Base-by-base conservation (phyloP, 2,888 invertebrate genomes). In the Polymixis lichenea region DNA sequence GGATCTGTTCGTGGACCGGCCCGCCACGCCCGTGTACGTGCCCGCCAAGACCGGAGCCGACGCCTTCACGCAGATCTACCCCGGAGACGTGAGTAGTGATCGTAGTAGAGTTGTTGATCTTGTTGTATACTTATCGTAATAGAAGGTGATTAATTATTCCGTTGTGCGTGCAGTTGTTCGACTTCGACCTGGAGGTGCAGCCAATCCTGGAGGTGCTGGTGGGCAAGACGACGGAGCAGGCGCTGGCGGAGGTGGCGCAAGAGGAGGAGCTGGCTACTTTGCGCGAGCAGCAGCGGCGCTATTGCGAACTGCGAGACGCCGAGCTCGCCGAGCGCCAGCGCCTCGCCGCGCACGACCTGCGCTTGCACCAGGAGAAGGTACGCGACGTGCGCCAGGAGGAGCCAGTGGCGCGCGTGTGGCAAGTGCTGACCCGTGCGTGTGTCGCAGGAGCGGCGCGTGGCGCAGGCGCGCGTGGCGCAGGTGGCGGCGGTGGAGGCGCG, bases 171-270 rank as follows among this genome's bases (percentile, higher is more conserved):
- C 92, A 98, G 98, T 96, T 99, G 75, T 99, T 99, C 95, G 98
- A 99, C 96, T 99, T 99, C 95, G 99, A 99, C 94, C 95, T 97
- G 90, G 99, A 99, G 95, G 99, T 99, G 72, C 98, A 98, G 93
- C 99, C 99, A 3, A 98, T 99, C 84, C 97, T 99, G 82, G 99
- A 99, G 94, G 98, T 98, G 69, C 96, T 99, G 80, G 98, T 99
- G 64, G 99, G 99, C 72, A 98, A 98, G 94, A 98, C 98, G 79
- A 97, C 99, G 78, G 98, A 99, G 93, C 99, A 99, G 96, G 98
- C 99, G 66, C 96, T 99, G 87, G 97, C 98, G 22, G 99, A 99
- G 94, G 98, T 99, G 56, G 97, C 99, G 87, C 99, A 99, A 93
- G 99, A 99, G 93, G 99, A 99, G 94, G 99, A 99, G 95, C 96